Evolutionary conservation across 2,113 vertebrate species (phyloP), one percentile per base, ranked within the genome.

Genomic region (Amphiprion ocellaris): DNA sequence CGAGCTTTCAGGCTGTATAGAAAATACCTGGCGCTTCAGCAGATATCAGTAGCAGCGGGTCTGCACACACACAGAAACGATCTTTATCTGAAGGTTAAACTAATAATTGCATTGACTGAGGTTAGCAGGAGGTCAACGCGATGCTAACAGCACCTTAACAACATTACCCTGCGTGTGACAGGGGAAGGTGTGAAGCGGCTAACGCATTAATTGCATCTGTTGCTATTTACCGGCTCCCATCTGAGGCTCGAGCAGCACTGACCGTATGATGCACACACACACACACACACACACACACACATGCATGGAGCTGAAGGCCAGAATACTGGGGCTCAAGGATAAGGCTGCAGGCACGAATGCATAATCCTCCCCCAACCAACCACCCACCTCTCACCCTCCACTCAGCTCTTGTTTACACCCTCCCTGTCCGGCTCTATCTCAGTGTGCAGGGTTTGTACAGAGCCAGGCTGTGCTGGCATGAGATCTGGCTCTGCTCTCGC

Each of bases 141-240:
- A 55, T 2, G 64, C 83, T 86, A 85, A 87, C 81, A 63, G 76
- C 67, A 53, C 37, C 59, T 70, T 88, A 86, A 86, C 84, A 56
- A 3, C 19, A n/a, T 81, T 77, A 84, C 15, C 33, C 44, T 16
- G 74, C 8, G 7, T 67, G 79, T 82, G 86, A 86, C 74, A 37
- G 68, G 52, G 62, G 73, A 28, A 50, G 39, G 88, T 61, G 83
- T 67, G 67, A 84, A 60, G 53, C 37, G 0, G 68, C 56, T 71
- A 62, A 65, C 77, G 56, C 52, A 73, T 75, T 81, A 70, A 88
- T 84, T 68, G 37, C 61, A 65, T 69, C 59, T 75, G 49, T 63
- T 69, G 23, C 64, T 44, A 46, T 74, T 47, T 39, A 39, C 39
- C 9, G 26, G 24, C 61, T 82, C 79, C 64, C 64, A 41, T 41